Evolutionary conservation across 1,140 invertebrate genomes (phyloP).

Genomic region (Spodoptera litura): DNA sequence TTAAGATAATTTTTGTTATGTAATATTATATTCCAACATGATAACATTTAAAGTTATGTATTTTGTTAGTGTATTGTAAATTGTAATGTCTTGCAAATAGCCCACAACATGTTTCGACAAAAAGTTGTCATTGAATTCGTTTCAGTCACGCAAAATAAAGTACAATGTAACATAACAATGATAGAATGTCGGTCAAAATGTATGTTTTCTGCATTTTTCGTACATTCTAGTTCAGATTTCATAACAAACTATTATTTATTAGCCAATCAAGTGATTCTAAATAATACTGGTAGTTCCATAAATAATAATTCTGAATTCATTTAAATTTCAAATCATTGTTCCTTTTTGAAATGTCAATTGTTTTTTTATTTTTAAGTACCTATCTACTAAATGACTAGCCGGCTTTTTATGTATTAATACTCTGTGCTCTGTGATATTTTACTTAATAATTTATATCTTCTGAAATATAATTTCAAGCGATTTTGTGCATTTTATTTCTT

Average conservation of each 20-base stretch:
- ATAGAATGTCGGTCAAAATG: slow-evolving; percentile 6
- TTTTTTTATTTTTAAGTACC: not conserved
- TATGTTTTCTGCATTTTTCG: slow-evolving; percentile 11
- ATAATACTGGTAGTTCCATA: not conserved
- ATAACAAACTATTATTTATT: not conserved
- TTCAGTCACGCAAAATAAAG: slow-evolving; percentile 30
- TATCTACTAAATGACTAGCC: not conserved
- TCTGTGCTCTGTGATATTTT: slow-evolving; percentile 31
- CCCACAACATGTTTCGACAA: slow-evolving; percentile 21
- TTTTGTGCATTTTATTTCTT: not conserved
- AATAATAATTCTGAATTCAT: not conserved
- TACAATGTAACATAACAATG: slow-evolving; percentile 36
- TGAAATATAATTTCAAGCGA: slow-evolving; percentile 32
- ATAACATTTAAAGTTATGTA: not conserved
- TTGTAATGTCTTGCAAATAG: not conserved
- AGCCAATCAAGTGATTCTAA: not conserved
- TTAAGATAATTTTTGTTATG: too few species aligned
- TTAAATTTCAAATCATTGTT: not conserved
- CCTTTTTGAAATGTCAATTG: slow-evolving; percentile 8
- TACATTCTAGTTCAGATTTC: slow-evolving; percentile 6
- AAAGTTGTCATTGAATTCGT: slow-evolving; percentile 43
- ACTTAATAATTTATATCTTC: not conserved
- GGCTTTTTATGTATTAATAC: not conserved
- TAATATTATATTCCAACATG: too few species aligned
- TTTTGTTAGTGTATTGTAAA: not conserved